Conservation (phyloP, 2,888 invertebrate species). For the Coleophora deauratella region DNA sequence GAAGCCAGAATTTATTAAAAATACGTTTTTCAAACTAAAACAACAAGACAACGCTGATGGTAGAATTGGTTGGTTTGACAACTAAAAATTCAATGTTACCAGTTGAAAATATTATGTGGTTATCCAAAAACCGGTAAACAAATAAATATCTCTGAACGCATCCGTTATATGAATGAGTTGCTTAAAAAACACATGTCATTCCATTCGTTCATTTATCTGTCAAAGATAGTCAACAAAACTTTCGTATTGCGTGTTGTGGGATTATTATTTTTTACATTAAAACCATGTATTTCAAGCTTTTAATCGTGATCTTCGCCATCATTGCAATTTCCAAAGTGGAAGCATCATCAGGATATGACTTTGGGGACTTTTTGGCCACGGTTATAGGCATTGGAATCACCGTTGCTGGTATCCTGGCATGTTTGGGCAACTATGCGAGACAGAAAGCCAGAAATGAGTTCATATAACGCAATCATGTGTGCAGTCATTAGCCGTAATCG, state of each 20-base stretch:
- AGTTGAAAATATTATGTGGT: no score
- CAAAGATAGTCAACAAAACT: not conserved
- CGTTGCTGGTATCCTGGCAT: constrained; percentile 76
- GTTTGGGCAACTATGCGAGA: constrained; percentile 80
- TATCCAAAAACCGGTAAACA: no score
- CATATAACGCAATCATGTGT: constrained; percentile 42
- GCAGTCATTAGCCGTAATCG: constrained; percentile 14
- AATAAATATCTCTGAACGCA: no score
- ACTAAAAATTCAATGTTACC: no score
- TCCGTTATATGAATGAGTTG: no score
- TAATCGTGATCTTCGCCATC: constrained; percentile 44
- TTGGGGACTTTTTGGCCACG: constrained; percentile 79
- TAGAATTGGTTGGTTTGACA: no score
- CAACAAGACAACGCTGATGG: no score
- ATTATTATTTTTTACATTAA: not conserved
- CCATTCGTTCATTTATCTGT: not conserved
- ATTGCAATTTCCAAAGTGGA: constrained; percentile 55
- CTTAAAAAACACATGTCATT: no score
- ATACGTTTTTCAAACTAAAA: no score
- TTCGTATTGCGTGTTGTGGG: not conserved
- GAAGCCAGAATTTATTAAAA: no score
- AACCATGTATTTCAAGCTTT: constrained; percentile 52
- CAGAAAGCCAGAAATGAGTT: constrained; percentile 71
- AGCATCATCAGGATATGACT: constrained; percentile 75
- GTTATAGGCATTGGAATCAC: constrained; percentile 76